These are phyloP conservation scores for Strigops habroptila DNA, from an alignment of 2,113 vertebrate genomes.

Conservation along the genomic window DNA sequence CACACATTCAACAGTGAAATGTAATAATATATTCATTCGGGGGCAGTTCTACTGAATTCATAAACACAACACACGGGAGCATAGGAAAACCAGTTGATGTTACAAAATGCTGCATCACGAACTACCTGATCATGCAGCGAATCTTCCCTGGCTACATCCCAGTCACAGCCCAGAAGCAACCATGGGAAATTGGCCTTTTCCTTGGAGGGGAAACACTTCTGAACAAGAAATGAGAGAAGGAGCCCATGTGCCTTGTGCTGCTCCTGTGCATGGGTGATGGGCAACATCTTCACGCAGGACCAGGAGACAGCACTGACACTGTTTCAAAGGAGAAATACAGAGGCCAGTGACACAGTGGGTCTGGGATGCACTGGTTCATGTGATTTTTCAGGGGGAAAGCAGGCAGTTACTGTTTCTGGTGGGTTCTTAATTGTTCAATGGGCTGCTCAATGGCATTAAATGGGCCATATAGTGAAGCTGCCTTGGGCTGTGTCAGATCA, in stretches of 20 bases:
- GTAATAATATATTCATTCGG: background rate
- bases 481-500: conserved; percentile 31
- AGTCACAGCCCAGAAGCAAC: background rate
- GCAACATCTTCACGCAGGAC: background rate
- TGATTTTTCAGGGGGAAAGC: background rate
- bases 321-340: background rate
- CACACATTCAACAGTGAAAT: background rate
- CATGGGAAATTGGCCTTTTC: background rate
- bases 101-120: background rate
- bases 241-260: accelerated
- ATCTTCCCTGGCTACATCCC: background rate
- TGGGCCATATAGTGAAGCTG: conserved; percentile 37
- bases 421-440: conserved; percentile 38
- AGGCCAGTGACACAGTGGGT: background rate
- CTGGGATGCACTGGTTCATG: background rate
- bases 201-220: background rate
- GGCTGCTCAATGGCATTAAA: conserved; percentile 53
- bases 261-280: accelerated
- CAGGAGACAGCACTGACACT: background rate
- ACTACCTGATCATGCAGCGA: background rate
- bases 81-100: background rate
- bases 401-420: conserved; percentile 35
- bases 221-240: background rate
- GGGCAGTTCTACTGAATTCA: background rate
- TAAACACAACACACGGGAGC: background rate